Percentiles rank a stretch among this genome's conserved stretches.
These are phyloP conservation scores for honey bee (Apis mellifera) DNA, from an alignment of 1,140 invertebrate genomes.

Conservation along the genomic window DNA sequence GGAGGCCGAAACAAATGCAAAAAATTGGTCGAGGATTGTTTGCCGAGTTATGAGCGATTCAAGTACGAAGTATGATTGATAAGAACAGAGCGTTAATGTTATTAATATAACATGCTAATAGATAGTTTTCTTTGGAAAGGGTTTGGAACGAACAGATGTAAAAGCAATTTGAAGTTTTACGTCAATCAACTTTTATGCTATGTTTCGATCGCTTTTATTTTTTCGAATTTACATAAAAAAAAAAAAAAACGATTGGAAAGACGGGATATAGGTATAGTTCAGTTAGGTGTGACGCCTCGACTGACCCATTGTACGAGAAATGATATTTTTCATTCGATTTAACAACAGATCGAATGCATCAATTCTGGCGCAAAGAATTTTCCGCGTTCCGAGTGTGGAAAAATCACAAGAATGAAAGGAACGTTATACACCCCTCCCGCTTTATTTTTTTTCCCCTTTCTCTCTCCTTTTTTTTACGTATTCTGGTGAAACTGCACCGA, in stretches of 20 bases:
- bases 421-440: not conserved
- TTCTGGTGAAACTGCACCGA: too few species aligned
- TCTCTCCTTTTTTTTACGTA: too few species aligned
- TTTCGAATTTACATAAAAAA: not conserved
- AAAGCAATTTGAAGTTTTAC: too few species aligned
- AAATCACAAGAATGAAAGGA: not conserved
- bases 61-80: too few species aligned
- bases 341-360: not conserved
- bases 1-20: too few species aligned
- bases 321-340: constrained; percentile 20
- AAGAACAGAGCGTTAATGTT: too few species aligned
- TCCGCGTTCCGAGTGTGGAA: not conserved
- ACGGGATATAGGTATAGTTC: not conserved
- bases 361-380: not conserved
- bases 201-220: not conserved
- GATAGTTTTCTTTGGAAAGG: too few species aligned
- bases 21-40: too few species aligned
- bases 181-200: not conserved
- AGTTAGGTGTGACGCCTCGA: not conserved
- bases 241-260: not conserved
- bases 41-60: too few species aligned
- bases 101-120: too few species aligned
- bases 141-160: too few species aligned
- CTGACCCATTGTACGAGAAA: not conserved
- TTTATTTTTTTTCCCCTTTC: too few species aligned